These are phyloP conservation scores for Lepidochrysops patricia DNA, from an alignment of 2,888 invertebrate species.

Conservation along the genomic window DNA sequence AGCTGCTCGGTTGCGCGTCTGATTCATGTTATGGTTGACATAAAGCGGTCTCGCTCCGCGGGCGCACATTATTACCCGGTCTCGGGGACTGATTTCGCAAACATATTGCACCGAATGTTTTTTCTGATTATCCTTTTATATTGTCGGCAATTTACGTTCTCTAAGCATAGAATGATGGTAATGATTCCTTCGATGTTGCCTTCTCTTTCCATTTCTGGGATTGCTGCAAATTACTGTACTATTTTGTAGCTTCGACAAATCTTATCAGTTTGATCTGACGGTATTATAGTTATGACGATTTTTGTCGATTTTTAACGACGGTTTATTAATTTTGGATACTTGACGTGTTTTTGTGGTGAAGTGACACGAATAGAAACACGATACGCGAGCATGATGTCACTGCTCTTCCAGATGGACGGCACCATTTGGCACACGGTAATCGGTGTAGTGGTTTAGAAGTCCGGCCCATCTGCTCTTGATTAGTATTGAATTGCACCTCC, in stretches of 20 bases:
- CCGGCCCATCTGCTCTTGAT: conserved; percentile 62
- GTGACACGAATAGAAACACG: conserved; percentile 3
- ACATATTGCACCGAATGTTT: conserved; percentile 14
- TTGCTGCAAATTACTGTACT: neutral
- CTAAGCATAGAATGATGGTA: neutral
- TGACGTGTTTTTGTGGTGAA: neutral
- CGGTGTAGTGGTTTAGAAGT: conserved; percentile 69
- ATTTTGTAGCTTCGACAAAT: neutral
- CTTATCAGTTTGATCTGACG: no score
- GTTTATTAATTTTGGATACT: neutral
- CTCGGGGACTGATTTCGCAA: conserved; percentile 14
- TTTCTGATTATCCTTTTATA: neutral
- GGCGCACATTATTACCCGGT: conserved; percentile 22
- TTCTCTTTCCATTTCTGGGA: neutral
- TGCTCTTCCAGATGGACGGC: conserved; percentile 20
- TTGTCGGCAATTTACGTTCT: neutral
- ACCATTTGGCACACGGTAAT: conserved; percentile 64
- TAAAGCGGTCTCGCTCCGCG: conserved; percentile 34
- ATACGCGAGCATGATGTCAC: conserved; percentile 9
- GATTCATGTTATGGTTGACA: conserved; percentile 44
- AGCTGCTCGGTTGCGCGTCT: conserved; percentile 22
- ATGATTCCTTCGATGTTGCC: neutral
- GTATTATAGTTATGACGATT: no score
- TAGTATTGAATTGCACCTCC: conserved; percentile 54
- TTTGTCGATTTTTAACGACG: no score